Conservation (phyloP, 2,113 vertebrate species). For the Pangasianodon gigas region DNA sequence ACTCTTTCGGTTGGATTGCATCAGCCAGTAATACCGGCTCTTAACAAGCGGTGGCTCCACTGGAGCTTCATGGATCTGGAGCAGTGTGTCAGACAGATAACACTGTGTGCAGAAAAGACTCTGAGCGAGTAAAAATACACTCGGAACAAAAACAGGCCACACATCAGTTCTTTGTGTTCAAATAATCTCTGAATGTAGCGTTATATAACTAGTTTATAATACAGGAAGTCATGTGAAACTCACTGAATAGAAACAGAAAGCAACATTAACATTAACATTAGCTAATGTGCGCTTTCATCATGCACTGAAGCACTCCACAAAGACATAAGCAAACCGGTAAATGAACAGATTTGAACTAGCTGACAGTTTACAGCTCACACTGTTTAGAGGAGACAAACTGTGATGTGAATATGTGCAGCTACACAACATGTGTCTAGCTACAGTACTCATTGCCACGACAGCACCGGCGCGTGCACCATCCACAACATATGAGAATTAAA, state of each 20-base stretch:
- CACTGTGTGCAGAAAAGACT: neutral
- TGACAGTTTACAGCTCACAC: neutral
- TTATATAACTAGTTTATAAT: neutral
- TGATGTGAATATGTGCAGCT: neutral
- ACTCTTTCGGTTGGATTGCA: constrained; percentile 70
- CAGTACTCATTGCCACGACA: constrained; percentile 37
- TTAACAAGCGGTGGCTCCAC: constrained; percentile 50
- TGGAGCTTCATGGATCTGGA: neutral
- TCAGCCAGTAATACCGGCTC: constrained; percentile 65
- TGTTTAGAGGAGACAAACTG: neutral
- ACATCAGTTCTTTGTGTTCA: too few relatives aligned
- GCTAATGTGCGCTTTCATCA: too few relatives aligned
- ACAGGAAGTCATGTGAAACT: neutral
- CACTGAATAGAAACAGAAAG: neutral
- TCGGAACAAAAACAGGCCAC: neutral
- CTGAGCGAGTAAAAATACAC: neutral
- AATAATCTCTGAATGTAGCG: too few relatives aligned
- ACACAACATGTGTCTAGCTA: neutral
- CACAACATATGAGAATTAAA: neutral
- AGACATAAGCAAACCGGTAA: neutral
- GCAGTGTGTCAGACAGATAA: neutral
- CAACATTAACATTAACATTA: neutral
- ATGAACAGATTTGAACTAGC: neutral
- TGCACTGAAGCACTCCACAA: neutral
- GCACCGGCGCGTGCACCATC: constrained; percentile 22